Percentiles rank a stretch among this genome's conserved stretches.
These are phyloP conservation scores for Ictalurus punctatus DNA, from an alignment of 2,113 vertebrate genomes.

Conservation along the genomic window DNA sequence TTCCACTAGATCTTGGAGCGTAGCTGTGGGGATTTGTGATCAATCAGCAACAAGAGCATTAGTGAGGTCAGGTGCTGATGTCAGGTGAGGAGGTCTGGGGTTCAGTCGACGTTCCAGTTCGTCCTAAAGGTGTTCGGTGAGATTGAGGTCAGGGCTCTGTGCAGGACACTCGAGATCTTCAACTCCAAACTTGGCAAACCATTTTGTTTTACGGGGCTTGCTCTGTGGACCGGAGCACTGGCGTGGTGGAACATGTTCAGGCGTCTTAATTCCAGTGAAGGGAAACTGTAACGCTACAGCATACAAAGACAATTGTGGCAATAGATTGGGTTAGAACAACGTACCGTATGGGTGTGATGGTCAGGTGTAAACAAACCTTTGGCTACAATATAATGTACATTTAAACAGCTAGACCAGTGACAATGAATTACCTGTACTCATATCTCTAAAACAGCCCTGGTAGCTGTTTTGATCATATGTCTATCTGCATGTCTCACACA, in stretches of 20 bases:
- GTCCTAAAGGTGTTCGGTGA: background rate
- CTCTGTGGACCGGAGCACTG: background rate
- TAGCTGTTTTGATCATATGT: background rate
- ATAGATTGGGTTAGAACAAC: background rate
- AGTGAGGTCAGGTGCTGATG: background rate
- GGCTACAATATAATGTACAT: background rate
- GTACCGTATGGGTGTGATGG: background rate
- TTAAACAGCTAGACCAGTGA: background rate
- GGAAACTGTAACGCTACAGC: background rate
- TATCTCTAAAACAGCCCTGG: background rate
- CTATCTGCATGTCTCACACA: background rate
- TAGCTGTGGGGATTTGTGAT: background rate
- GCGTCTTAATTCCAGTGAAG: background rate
- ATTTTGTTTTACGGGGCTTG: background rate
- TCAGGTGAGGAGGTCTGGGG: background rate
- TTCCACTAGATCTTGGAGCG: background rate
- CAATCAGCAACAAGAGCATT: background rate
- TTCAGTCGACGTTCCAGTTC: background rate
- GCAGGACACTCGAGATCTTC: too few relatives aligned
- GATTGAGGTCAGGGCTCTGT: background rate
- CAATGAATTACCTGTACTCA: background rate
- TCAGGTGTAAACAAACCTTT: background rate
- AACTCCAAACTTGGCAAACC: background rate
- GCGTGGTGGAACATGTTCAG: background rate
- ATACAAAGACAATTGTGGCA: background rate